Conservation (phyloP, 2,888 invertebrate species). For the Lycocerus yunnanus region DNA sequence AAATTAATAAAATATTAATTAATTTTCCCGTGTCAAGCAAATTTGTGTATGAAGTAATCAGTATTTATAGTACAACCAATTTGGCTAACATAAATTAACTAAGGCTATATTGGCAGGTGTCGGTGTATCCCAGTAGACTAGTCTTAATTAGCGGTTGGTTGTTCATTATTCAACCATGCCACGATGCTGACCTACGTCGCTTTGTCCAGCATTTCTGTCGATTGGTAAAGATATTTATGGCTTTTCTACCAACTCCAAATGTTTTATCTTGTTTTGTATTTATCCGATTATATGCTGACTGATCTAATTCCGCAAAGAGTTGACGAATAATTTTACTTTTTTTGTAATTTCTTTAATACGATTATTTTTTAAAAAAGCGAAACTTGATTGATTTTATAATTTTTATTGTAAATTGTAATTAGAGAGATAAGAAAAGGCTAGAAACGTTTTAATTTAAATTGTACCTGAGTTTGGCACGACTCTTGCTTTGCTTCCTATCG, state of each 20-base stretch:
- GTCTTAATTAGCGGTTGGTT: conserved; percentile 55
- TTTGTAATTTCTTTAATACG: background rate
- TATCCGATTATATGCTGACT: conserved; percentile 20
- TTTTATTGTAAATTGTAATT: too few species aligned
- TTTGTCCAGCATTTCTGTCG: conserved; percentile 52
- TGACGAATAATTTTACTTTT: conserved; percentile 42
- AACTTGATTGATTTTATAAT: background rate
- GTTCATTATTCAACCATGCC: conserved; percentile 54
- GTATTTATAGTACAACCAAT: conserved; percentile 42
- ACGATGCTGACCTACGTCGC: conserved; percentile 48
- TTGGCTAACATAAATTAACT: conserved; percentile 48
- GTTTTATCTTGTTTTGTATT: conserved; percentile 45
- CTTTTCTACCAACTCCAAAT: conserved; percentile 38
- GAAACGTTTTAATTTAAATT: too few species aligned
- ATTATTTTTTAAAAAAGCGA: background rate
- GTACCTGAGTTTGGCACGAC: too few species aligned
- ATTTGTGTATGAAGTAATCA: conserved; percentile 37
- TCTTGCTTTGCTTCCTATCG: too few species aligned
- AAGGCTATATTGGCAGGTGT: conserved; percentile 53
- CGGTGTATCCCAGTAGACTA: conserved; percentile 51
- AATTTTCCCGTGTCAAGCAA: conserved; percentile 8
- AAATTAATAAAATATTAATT: background rate
- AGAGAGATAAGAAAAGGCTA: too few species aligned
- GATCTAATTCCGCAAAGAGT: conserved; percentile 35
- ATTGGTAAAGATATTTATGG: conserved; percentile 54